Conservation (phyloP, 2,113 vertebrate species). For the Ramphastos sulfuratus region DNA sequence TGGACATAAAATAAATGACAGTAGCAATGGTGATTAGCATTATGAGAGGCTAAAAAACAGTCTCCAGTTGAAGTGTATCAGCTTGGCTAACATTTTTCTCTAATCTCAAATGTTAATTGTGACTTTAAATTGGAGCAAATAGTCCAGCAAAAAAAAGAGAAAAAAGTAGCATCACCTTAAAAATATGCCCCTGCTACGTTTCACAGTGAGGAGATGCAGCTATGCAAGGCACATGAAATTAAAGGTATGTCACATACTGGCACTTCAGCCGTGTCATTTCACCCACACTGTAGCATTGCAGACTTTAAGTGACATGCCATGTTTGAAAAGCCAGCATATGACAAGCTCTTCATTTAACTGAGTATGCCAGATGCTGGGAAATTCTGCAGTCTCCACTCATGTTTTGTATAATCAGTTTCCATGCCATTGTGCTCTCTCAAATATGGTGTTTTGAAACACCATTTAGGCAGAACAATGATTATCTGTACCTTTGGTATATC, state of each 20-base stretch:
- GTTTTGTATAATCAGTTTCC: constrained; percentile 25
- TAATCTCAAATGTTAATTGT: constrained; percentile 19
- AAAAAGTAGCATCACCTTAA: neutral
- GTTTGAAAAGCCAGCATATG: constrained; percentile 29
- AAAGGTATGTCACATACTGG: neutral
- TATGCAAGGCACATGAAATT: neutral
- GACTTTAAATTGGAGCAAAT: constrained; percentile 11
- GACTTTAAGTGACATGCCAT: neutral
- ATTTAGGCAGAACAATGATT: constrained; percentile 12
- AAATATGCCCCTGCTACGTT: neutral
- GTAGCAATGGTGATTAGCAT: neutral
- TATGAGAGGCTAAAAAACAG: neutral
- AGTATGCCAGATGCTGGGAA: constrained; percentile 57
- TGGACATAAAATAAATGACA: neutral
- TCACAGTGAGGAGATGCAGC: neutral
- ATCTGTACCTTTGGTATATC: neutral
- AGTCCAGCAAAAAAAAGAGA: neutral
- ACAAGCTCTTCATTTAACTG: constrained; percentile 18
- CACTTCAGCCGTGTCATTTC: neutral
- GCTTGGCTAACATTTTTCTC: neutral
- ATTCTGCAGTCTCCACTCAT: neutral
- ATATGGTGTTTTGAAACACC: constrained; percentile 11
- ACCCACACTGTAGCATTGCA: neutral
- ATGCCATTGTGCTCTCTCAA: neutral
- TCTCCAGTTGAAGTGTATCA: neutral